phyloP scores from a whole-genome alignment of 2,797 vertebrate species.

The Gymnoscopelus microlampas region DNA sequence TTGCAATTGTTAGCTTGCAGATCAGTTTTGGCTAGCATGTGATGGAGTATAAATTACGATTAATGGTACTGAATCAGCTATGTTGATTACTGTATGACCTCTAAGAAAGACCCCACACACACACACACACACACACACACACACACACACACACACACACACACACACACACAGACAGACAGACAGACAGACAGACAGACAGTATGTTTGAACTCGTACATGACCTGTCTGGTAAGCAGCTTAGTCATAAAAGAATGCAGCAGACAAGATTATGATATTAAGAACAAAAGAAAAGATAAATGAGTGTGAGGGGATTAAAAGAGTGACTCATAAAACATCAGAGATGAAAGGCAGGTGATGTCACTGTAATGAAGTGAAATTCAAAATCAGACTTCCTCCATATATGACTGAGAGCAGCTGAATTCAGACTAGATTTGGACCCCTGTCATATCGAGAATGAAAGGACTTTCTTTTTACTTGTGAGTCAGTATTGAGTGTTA shows the following conservation, averaged over 20 bases:
- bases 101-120: neutral
- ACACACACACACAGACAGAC: neutral
- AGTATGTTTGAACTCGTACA: neutral
- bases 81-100: constrained; percentile 4
- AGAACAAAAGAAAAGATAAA: neutral
- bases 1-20: too few species aligned
- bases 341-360: neutral
- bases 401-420: too few species aligned
- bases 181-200: too few species aligned
- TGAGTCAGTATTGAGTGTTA: too few species aligned
- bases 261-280: neutral
- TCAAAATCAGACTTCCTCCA: too few species aligned
- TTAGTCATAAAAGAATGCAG: neutral
- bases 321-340: too few species aligned
- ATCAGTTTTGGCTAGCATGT: neutral
- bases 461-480: too few species aligned
- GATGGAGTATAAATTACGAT: neutral
- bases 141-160: neutral
- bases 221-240: neutral
- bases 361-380: neutral
- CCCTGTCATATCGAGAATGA: too few species aligned
- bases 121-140: neutral
- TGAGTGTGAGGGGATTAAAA: too few species aligned
- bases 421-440: too few species aligned
- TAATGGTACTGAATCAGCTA: neutral